Base-by-base conservation (phyloP, 1,140 invertebrate species). In the Platyura marginata region DNA sequence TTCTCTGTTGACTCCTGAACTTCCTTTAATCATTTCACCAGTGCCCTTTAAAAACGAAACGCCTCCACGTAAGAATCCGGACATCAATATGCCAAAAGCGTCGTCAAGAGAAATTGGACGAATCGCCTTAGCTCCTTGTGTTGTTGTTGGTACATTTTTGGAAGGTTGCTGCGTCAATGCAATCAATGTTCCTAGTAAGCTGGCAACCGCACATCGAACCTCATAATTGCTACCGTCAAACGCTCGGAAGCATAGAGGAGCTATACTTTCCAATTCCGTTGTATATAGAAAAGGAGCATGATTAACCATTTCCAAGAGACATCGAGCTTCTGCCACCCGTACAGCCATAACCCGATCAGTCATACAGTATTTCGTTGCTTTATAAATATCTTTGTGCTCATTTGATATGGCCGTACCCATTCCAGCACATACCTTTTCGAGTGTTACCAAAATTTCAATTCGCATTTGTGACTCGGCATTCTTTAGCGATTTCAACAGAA, bases 181-280 rank as follows among this genome's bases (percentile, higher is more conserved):
- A 45, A 88, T 76, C 1, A 93, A 60, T 33, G 79, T 74, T 3
- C 93, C 94, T 13, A 98, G 62, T 11, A 98, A 68, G 61, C 89
- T 82, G 3, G 93, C 89, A 34, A 98, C 81, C 2, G 86, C 74
- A 64, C 88, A 90, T 51, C 92, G 68, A 2, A 91, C 87, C 67
- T 96, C 89, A 64, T 94, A 95, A 64, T 89, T 94, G 5, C 90
- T 91, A 3, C 85, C 86, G 59, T 96, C 91, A 47, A 96, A 81
- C 34, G 88, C 78, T 45, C 91, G 74, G 51, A 94, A 88, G 59
- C 88, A 93, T 5, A 94, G 61, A 6, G 87, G 85, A 6, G 84
- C 78, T 37, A 93, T 68, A 50, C 77, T 90, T 59, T 96, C 91
- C 44, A 95, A 66, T 62, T 96, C 92, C 3, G 76, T 77, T 9